Base-by-base conservation (phyloP, 2,888 invertebrate genomes). In the Panopea generosa region DNA sequence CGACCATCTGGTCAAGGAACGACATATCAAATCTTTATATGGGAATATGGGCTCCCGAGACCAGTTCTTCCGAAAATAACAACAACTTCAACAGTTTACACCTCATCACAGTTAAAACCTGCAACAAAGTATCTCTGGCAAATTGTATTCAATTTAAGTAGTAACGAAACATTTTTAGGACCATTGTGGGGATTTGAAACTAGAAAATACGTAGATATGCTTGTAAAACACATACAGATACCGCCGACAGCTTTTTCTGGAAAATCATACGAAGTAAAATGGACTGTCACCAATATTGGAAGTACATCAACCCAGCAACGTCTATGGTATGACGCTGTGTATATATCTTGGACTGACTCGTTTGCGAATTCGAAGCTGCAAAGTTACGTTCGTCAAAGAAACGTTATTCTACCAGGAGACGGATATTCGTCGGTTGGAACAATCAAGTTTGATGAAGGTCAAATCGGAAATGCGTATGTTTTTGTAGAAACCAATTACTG, bases 151-250 rank as follows among this genome's bases (percentile, higher is more conserved):
- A 3, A 55, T 43, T 49, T 53, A 20, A 16, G n/a, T 2, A 33
- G 47, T 14, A 72, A 77, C 20, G 11, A 65, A n/a, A 65, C 68
- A n/a, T 33, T 56, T 16, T 45, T 59, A 14, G 50, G 77, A 55
- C 71, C 77, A 3, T 45, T 62, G 16, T 77, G 77, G 77, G 63
- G 29, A 18, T 77, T 72, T 56, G 60, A 72, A 50, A 77, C 77
- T 11, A 47, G 59, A 29, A 24, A 27, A 18, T 62, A 47, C 57
- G 27, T 57, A 20, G 77, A 77, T 60, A 47, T 77, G 11, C 18
- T 52, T 9, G 56, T 72, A 2, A 24, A 52, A 2, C 22, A 20
- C 20, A 59, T 77, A 2, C 29, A 7, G 9, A 52, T 63, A 26
- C 71, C 71, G 29, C 53, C 57, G 1, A 16, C 49, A n/a, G 71